Conservation (phyloP, 2,797 vertebrate species). For the Coilia nasus region DNA sequence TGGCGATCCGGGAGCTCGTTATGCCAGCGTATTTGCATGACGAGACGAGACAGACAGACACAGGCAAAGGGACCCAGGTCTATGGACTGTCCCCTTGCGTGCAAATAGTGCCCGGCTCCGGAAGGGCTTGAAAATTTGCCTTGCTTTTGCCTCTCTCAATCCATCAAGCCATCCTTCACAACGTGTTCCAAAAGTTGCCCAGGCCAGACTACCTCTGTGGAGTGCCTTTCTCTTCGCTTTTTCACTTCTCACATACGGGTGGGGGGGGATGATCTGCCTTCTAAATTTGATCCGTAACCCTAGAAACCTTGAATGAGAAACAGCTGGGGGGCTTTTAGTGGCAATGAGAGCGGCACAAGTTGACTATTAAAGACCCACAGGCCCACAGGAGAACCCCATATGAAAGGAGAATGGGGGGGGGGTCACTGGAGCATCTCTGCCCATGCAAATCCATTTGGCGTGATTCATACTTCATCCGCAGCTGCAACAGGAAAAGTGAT, state of each 20-base stretch:
- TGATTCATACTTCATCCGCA: slow-evolving; percentile 30
- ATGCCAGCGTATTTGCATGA: slow-evolving; percentile 18
- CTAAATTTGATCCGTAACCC: slow-evolving; percentile 51
- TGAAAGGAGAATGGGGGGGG: slow-evolving; percentile 7
- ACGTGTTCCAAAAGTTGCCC: neutral
- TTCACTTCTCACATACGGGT: neutral
- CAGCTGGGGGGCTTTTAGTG: slow-evolving; percentile 55
- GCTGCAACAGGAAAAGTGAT: neutral
- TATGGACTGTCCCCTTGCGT: neutral
- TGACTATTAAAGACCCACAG: slow-evolving; percentile 30
- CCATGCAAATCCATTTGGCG: slow-evolving; percentile 34
- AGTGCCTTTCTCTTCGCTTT: neutral
- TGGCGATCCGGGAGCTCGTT: neutral
- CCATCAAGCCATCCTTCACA: neutral
- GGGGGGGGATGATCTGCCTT: slow-evolving; percentile 36
- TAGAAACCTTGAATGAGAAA: slow-evolving; percentile 60
- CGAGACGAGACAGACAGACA: neutral
- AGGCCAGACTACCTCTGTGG: neutral
- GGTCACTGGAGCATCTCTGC: slow-evolving; percentile 18
- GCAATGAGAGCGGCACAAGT: slow-evolving; percentile 52
- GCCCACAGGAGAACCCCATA: slow-evolving; percentile 39
- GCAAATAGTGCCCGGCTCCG: neutral
- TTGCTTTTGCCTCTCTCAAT: neutral
- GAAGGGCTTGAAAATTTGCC: slow-evolving; percentile 3
- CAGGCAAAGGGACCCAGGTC: neutral